Conservation (phyloP, 1,140 invertebrate genomes). For the Lepidurus apus region DNA sequence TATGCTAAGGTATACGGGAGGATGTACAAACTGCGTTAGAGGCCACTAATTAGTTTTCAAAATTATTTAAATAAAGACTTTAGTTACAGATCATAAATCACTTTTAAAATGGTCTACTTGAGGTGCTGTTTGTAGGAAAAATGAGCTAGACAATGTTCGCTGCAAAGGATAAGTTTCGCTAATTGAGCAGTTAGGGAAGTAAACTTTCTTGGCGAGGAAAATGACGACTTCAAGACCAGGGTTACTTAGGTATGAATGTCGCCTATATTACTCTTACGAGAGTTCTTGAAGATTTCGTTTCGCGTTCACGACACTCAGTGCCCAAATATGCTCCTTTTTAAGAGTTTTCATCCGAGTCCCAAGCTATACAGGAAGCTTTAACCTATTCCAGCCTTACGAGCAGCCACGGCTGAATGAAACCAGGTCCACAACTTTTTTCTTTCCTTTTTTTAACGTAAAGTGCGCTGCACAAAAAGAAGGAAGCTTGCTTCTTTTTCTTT, state of each 20-base stretch:
- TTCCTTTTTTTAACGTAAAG: not conserved
- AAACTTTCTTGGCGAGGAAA: no score
- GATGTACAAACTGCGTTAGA: no score
- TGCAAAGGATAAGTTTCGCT: no score
- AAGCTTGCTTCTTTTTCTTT: conserved; percentile 27
- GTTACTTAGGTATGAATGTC: not conserved
- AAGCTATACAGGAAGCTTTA: conserved; percentile 10
- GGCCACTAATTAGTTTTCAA: no score
- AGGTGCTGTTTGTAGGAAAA: no score
- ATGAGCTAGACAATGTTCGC: no score
- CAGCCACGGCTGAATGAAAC: conserved; percentile 24
- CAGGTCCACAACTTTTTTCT: not conserved
- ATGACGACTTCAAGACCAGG: not conserved
- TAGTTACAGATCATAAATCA: no score
- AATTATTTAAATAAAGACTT: no score
- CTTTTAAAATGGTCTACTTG: no score
- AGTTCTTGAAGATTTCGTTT: not conserved
- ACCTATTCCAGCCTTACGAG: not conserved
- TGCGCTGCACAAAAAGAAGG: not conserved
- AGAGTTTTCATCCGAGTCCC: not conserved
- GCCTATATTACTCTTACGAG: not conserved
- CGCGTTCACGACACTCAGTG: not conserved
- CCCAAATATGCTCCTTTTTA: not conserved
- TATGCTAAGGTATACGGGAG: no score
- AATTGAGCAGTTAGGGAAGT: no score